Base-by-base conservation (phyloP, 2,888 invertebrate species). In the Platerodrilus igneus region DNA sequence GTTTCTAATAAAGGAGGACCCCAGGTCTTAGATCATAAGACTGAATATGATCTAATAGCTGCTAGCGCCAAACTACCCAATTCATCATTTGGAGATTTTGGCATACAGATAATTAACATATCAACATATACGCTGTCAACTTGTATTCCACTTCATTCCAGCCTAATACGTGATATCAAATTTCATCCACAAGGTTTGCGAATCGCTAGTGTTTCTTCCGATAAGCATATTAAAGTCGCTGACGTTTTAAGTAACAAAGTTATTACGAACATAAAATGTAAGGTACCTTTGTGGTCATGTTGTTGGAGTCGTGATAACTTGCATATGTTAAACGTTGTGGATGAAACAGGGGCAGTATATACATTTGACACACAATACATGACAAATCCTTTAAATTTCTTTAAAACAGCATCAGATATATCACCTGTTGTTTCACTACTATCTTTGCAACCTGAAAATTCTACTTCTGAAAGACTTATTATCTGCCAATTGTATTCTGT, bases 281-380 rank as follows among this genome's bases (percentile, higher is more conserved):
- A 74, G 0, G 75, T 75, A 0, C 67, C 71, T 36, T 68, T 91
- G 0, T 95, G 94, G 94, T 86, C 92, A 1, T 92, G 93, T 59
- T 78, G 84, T 5, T 89, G 93, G 84, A 87, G 88, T 55, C 67
- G 71, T 2, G 70, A 78, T 4, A 75, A 83, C 44, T 69, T 74
- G 2, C 77, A 84, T 52, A 72, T 80, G 50, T 78, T 93, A 43
- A 86, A 83, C 61, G 78, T 82, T 0, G 94, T 93, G 0, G 80
- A 82, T 0, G 78, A 79, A n/a, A 81, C 81, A 23, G 92, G 93
- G 0, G 68, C 73, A 1, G 78, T 89, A 10, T 73, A 76, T 4
- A 76, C 84, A 34, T 92, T 81, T 60, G 93, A 94, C 60, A 74
- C 83, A 3, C 71, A 93, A 13, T 79, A 76, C 53, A 70, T 74